Conservation (phyloP, 2,888 invertebrate genomes). For the Ophion ellenae region DNA sequence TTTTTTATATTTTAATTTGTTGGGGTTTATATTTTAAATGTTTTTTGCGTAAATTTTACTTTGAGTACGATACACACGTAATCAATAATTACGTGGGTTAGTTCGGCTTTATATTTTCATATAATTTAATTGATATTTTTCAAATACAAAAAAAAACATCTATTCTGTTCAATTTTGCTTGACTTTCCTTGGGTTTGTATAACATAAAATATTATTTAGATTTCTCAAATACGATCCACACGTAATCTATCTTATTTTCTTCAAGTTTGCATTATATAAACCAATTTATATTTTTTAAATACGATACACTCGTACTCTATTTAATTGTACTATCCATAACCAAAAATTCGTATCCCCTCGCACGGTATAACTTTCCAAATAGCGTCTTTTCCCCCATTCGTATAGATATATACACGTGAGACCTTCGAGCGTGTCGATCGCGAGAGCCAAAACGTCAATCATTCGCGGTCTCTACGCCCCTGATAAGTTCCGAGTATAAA, state of each 20-base stretch:
- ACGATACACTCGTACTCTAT: no score
- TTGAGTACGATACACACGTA: not conserved
- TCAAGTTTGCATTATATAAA: no score
- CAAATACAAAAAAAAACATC: no score
- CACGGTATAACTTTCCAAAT: not conserved
- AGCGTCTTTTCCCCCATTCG: constrained; percentile 12
- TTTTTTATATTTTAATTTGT: no score
- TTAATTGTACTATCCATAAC: not conserved
- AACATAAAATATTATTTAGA: no score
- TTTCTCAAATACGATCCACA: no score
- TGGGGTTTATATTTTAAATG: no score
- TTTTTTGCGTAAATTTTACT: not conserved
- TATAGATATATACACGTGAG: not conserved
- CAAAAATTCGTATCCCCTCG: not conserved
- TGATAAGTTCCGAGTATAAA: constrained; percentile 42
- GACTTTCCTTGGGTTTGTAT: no score
- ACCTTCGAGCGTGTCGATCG: constrained; percentile 34
- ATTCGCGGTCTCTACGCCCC: constrained; percentile 13
- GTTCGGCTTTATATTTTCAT: not conserved
- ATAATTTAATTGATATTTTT: not conserved
- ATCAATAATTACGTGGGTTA: not conserved
- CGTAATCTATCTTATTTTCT: no score
- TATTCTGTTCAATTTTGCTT: no score
- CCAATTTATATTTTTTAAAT: no score
- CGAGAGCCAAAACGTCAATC: constrained; percentile 23